Evolutionary conservation across 2,113 vertebrate genomes (phyloP).

Genomic region (Lepisosteus oculatus): DNA sequence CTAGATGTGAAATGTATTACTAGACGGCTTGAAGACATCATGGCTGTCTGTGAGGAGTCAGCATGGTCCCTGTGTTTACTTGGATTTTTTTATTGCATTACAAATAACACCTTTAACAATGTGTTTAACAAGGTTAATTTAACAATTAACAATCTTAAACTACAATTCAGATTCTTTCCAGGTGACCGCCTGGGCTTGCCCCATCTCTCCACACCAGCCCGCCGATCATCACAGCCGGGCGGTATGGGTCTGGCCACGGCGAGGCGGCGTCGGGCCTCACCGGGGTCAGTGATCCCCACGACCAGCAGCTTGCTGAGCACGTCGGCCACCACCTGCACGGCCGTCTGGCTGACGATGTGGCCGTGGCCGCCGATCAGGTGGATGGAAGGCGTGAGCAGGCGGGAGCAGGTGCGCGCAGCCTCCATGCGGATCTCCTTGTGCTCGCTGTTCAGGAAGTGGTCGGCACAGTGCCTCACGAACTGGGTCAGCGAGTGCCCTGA

Average conservation of each 20-base stretch:
- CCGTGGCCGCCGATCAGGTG: conserved; percentile 88
- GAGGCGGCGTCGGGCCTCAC: conserved; percentile 49
- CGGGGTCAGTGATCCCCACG: conserved; percentile 96
- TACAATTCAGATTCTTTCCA: too few relatives aligned
- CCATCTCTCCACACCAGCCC: neutral
- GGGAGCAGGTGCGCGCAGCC: conserved; percentile 91
- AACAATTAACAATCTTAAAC: too few relatives aligned
- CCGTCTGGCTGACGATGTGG: conserved; percentile 94
- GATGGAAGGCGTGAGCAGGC: conserved; percentile 91
- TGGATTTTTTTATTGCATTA: too few relatives aligned
- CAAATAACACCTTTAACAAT: too few relatives aligned
- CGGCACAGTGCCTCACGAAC: conserved; percentile 97
- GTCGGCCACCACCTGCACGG: conserved; percentile 95
- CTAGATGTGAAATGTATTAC: too few relatives aligned
- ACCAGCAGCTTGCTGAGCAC: conserved; percentile 96
- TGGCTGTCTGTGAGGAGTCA: too few relatives aligned
- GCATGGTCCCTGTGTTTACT: too few relatives aligned
- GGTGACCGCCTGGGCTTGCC: too few relatives aligned
- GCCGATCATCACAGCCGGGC: too few relatives aligned
- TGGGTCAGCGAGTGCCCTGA: conserved; percentile 95
- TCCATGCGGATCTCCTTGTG: conserved; percentile 98
- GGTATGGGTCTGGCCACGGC: too few relatives aligned
- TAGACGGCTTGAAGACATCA: too few relatives aligned
- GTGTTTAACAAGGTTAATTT: too few relatives aligned
- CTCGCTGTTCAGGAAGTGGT: conserved; percentile 96